Evolutionary conservation across 2,797 vertebrate species (phyloP).

Genomic region (Yasuhikotakia modesta): DNA sequence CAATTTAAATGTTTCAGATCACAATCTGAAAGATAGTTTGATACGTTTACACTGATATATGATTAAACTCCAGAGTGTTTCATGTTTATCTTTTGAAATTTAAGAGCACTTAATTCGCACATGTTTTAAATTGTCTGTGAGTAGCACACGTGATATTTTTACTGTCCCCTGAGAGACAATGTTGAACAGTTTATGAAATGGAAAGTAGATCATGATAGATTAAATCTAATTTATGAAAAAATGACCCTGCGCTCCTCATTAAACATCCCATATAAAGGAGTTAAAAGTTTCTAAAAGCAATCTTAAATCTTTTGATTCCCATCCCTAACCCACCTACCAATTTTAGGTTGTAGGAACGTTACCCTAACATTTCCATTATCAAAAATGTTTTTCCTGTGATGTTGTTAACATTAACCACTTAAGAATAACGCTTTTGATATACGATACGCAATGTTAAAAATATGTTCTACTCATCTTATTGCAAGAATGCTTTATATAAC

Average conservation of each 20-base stretch:
- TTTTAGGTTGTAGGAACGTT: too few species aligned
- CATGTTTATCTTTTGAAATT: constrained; percentile 57
- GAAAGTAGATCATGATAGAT: background rate
- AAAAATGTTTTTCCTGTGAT: too few species aligned
- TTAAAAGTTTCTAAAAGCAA: constrained; percentile 1
- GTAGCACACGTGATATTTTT: constrained; percentile 56
- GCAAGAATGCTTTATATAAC: too few species aligned
- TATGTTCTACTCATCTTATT: too few species aligned
- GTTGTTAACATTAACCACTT: too few species aligned
- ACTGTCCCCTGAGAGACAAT: constrained; percentile 57
- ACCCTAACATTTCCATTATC: too few species aligned
- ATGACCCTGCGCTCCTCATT: constrained; percentile 44
- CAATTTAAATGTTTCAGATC: constrained; percentile 60
- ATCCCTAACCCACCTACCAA: background rate
- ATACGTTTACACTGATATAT: constrained; percentile 53
- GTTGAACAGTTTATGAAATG: background rate
- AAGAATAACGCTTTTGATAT: too few species aligned
- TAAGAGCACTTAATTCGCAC: constrained; percentile 59
- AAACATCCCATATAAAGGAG: background rate
- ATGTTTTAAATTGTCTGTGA: constrained; percentile 69
- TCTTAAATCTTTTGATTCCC: background rate
- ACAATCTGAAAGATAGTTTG: constrained; percentile 58
- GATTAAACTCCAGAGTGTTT: constrained; percentile 59
- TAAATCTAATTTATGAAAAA: background rate
- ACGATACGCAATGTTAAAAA: too few species aligned